Conservation (phyloP, 2,888 invertebrate genomes). For the Gari tellinella region DNA sequence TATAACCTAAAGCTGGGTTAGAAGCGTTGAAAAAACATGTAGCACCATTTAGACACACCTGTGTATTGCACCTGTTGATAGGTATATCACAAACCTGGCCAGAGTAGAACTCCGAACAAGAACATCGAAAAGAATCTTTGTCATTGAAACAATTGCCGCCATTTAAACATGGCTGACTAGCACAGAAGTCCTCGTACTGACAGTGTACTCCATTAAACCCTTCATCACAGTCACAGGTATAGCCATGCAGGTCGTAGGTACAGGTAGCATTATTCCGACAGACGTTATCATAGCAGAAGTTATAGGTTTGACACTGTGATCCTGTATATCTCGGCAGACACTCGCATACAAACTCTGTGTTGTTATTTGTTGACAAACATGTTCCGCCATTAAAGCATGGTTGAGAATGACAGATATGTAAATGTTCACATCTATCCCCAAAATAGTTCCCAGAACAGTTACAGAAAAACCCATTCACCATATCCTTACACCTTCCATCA, state of each 20-base stretch:
- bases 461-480: constrained; percentile 66
- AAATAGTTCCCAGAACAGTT: constrained; percentile 61
- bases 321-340: constrained; percentile 74
- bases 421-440: constrained; percentile 73
- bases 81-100: constrained; percentile 72
- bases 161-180: constrained; percentile 67
- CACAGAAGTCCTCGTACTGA: constrained; percentile 73
- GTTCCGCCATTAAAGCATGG: constrained; percentile 79
- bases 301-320: constrained; percentile 72
- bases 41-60: constrained; percentile 77
- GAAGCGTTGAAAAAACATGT: constrained; percentile 67
- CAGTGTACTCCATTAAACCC: constrained; percentile 77
- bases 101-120: constrained; percentile 70
- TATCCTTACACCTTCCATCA: constrained; percentile 64
- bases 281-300: constrained; percentile 69
- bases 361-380: constrained; percentile 64
- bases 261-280: constrained; percentile 78
- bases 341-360: constrained; percentile 68
- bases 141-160: constrained; percentile 66
- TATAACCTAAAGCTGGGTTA: constrained; percentile 33
- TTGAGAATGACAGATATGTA: constrained; percentile 67
- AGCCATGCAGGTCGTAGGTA: constrained; percentile 57
- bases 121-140: constrained; percentile 61
- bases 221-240: constrained; percentile 67
- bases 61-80: constrained; percentile 85